phyloP scores from a whole-genome alignment of 2,888 invertebrate species.

The Protonemura montana region DNA sequence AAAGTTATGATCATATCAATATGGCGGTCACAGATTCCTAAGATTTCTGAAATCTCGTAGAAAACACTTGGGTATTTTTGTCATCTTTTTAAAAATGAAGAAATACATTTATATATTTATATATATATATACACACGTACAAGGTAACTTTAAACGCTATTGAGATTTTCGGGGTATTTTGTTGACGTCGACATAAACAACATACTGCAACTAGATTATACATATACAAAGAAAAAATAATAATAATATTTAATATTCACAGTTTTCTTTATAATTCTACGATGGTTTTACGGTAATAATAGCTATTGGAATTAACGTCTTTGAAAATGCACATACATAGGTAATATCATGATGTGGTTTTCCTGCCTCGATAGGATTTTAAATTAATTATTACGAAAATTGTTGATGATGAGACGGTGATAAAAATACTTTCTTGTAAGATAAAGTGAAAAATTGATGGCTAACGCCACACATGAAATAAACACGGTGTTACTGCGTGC shows the following conservation, averaged over 20 bases:
- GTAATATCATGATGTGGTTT: slow-evolving; percentile 32
- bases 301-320: slow-evolving; percentile 41
- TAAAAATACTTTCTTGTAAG: slow-evolving; percentile 42
- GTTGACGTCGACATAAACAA: slow-evolving; percentile 28
- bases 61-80: background rate
- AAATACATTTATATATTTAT: too few species aligned
- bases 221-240: slow-evolving; percentile 46
- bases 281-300: slow-evolving; percentile 38
- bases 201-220: slow-evolving; percentile 39
- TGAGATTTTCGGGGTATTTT: slow-evolving; percentile 28
- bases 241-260: slow-evolving; percentile 43
- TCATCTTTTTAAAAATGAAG: background rate
- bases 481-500: background rate
- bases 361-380: background rate
- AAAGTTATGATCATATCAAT: background rate
- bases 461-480: background rate
- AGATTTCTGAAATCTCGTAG: slow-evolving; percentile 2
- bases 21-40: background rate
- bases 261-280: slow-evolving; percentile 26
- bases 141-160: slow-evolving; percentile 37
- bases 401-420: slow-evolving; percentile 33
- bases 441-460: background rate
- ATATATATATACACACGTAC: slow-evolving; percentile 12
- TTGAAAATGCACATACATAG: slow-evolving; percentile 42
- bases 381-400: slow-evolving; percentile 35